Percentiles rank a stretch among this genome's conserved stretches.
Conservation (phyloP, 2,888 invertebrate species). For the Leptopilina syphax region DNA sequence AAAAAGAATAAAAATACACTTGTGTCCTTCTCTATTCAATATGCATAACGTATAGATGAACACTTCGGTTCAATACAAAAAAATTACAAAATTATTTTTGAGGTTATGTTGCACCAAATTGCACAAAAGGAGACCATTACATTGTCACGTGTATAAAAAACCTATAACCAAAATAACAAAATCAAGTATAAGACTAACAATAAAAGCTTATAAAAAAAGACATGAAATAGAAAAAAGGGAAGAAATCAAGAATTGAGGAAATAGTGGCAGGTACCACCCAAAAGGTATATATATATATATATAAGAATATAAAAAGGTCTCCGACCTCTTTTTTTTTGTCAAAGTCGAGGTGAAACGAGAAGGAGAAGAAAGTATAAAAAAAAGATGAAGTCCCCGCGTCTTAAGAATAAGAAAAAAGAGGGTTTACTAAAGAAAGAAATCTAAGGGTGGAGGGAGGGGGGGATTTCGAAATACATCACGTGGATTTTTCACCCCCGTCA, state of each 20-base stretch:
- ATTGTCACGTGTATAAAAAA: no score
- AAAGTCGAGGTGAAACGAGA: conserved; percentile 16
- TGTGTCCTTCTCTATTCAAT: no score
- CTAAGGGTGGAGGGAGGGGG: conserved; percentile 45
- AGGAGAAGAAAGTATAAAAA: conserved; percentile 21
- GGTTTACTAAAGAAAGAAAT: background rate
- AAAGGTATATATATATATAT: background rate
- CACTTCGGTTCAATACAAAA: no score
- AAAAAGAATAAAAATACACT: no score
- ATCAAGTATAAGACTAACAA: no score
- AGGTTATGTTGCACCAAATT: no score
- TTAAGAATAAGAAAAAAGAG: conserved; percentile 32
- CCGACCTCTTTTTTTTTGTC: conserved; percentile 33
- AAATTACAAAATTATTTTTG: no score
- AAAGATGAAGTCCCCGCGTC: conserved; percentile 14
- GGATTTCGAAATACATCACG: conserved; percentile 67
- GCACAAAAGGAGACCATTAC: no score
- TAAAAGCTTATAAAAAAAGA: background rate
- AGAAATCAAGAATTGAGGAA: conserved; percentile 36
- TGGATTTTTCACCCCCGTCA: conserved; percentile 32
- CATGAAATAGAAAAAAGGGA: background rate
- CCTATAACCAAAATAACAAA: no score
- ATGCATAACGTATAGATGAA: no score
- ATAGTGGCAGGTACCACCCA: conserved; percentile 37
- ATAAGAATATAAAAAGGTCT: conserved; percentile 11